Base-by-base conservation (phyloP, 2,888 invertebrate genomes). In the Ganaspis brasiliensis region DNA sequence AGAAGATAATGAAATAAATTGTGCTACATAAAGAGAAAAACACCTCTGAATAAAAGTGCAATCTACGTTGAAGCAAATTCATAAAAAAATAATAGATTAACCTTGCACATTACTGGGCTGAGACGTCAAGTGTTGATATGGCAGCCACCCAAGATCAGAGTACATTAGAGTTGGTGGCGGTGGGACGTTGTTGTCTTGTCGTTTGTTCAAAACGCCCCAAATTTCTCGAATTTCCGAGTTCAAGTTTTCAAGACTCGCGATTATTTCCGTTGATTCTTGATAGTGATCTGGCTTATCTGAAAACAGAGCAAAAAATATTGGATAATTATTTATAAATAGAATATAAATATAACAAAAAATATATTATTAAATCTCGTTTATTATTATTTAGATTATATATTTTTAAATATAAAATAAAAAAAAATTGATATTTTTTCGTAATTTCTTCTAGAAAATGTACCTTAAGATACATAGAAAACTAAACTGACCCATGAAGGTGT, bases 171-270 rank as follows among this genome's bases (percentile, higher is more conserved):
- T 93, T 45, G 92, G 90, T 57, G 93, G 92, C 83, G 93, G 92
- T 31, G 93, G 91, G 67, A 93, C 91, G 81, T 90, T 92, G 83
- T 92, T 92, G 81, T 93, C 92, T 79, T 94, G 94, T 79, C 94
- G 93, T 83, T 94, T 94, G 81, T 94, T 93, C 56, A 95, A 90
- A 76, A 95, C 94, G 79, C 94, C 94, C 93, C 95, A 94, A 79
- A 95, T 95, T 88, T 95, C 95, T 63, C 94, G 93, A 80, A 95
- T 95, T 90, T 95, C 95, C 0, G 94, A 93, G 90, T 95, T 95
- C 19, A 95, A 92, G 85, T 94, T 95, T 86, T 95, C 95, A 86
- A 95, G 90, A 85, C 94, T 95, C 82, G 95, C 94, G 81, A 95
- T 95, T 83, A 94, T 95, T 87, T 95, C 95, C 21, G 94, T 94